Base-by-base conservation (phyloP, 92 coral and sea anemone genomes). In the Muricea muricata region DNA sequence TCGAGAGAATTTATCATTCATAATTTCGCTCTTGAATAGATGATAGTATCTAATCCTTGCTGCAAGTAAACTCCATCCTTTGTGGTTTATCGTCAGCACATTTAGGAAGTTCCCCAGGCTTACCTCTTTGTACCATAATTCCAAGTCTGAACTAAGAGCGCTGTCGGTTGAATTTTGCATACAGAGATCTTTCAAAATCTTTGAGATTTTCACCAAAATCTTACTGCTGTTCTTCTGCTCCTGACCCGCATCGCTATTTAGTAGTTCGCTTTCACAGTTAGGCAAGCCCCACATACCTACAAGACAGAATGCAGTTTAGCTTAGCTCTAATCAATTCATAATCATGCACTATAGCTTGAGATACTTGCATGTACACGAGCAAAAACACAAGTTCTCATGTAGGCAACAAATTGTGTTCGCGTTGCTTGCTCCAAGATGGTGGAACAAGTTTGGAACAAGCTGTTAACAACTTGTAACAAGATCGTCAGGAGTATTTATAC, bases 41-140 rank as follows among this genome's bases (percentile, higher is more conserved):
- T 39, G 8, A 13, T 40, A 75, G 31, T 75, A 75, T 4, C 56
- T 13, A 9, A 75, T 50, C 21, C 80, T 75, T 0, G 80, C 65
- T 12, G 61, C 42, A 10, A 75, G 42, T 18, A 2, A 34, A 0
- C 2, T 23, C 80, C 80, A 75, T 26, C 50, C 80, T 52, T 75
- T 75, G 65, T 75, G 63, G 3, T n/a, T 17, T 0, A 46, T 24
- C 1, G 79, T 21, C 6, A 75, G 20, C 39, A 7, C 12, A 8
- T 25, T 7, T 0, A 75, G 42, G 28, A 75, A 12, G 20, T 46
- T 4, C 5, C 4, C 42, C 10, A 75, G 18, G 18, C 42, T 50
- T 31, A 75, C 48, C 0, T 40, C 32, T 52, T 28, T 48, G 35
- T 4, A 33, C 65, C 42, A 46, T 29, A 1, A 0, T 7, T 75